These are phyloP conservation scores for Drosophila ananassae DNA, from an alignment of 1,140 invertebrate genomes.

Conservation along the genomic window DNA sequence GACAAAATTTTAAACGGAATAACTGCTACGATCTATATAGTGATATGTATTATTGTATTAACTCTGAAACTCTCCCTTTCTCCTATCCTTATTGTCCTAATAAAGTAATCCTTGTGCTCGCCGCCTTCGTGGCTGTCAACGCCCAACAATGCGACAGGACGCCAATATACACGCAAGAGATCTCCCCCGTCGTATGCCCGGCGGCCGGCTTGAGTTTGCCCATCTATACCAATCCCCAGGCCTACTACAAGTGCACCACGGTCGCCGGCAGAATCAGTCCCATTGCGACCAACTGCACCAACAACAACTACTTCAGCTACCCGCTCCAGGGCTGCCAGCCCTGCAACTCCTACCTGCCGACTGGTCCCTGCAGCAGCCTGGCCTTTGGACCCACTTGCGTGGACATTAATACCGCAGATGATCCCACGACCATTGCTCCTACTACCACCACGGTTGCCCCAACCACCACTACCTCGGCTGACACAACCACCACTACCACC, in stretches of 20 bases:
- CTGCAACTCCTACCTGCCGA: constrained; percentile 46
- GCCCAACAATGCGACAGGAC: constrained; percentile 11
- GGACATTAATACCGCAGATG: neutral
- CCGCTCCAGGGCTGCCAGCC: constrained; percentile 26
- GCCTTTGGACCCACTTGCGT: constrained; percentile 14
- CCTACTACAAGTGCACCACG: constrained; percentile 33
- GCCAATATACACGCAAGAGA: constrained; percentile 31
- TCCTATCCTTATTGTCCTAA: neutral
- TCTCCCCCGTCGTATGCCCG: constrained; percentile 27
- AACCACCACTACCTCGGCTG: neutral
- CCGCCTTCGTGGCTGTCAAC: constrained; percentile 48
- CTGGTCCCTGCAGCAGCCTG: constrained; percentile 19
- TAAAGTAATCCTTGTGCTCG: constrained; percentile 53
- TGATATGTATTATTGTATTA: too few species aligned
- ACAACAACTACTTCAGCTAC: constrained; percentile 39
- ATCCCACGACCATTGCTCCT: neutral
- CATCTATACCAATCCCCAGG: constrained; percentile 43
- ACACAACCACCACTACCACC: neutral
- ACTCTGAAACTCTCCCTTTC: too few species aligned
- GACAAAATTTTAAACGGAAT: neutral
- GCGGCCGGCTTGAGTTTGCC: constrained; percentile 33
- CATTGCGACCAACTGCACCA: neutral
- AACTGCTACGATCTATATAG: neutral
- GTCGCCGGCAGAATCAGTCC: neutral
- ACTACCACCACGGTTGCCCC: neutral